Conservation (phyloP, 2,888 invertebrate genomes). For the Melieria crassipennis region DNA sequence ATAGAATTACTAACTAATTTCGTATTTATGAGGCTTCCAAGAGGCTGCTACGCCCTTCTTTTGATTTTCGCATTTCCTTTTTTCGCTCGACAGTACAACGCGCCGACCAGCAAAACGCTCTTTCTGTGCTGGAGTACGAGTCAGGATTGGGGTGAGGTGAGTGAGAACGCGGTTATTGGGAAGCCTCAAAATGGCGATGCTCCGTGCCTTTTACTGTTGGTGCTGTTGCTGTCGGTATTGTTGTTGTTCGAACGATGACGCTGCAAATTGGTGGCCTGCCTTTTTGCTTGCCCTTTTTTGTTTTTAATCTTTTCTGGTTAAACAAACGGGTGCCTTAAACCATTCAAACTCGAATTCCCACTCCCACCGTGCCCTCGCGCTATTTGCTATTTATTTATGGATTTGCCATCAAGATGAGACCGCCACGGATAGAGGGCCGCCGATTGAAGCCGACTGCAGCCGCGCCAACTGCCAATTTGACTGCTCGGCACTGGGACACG, state of each 20-base stretch:
- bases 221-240: background rate
- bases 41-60: slow-evolving; percentile 18
- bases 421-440: too few species aligned
- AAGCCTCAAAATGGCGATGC: slow-evolving; percentile 23
- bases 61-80: slow-evolving; percentile 1
- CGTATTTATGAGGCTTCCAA: slow-evolving; percentile 62
- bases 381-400: too few species aligned
- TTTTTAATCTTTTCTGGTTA: too few species aligned
- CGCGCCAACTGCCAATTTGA: too few species aligned
- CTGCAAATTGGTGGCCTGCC: background rate
- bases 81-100: background rate
- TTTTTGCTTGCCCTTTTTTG: background rate
- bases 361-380: too few species aligned
- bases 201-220: background rate
- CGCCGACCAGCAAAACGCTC: background rate
- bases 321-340: too few species aligned
- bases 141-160: too few species aligned
- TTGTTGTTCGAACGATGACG: background rate
- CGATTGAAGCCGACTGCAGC: too few species aligned
- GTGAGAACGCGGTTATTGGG: slow-evolving; percentile 10
- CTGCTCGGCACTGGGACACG: too few species aligned
- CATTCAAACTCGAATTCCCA: too few species aligned
- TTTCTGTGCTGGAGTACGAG: background rate
- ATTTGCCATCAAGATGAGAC: too few species aligned
- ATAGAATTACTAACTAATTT: slow-evolving; percentile 65